Conservation (phyloP, 2,888 invertebrate genomes). For the Rhagonycha lutea region DNA sequence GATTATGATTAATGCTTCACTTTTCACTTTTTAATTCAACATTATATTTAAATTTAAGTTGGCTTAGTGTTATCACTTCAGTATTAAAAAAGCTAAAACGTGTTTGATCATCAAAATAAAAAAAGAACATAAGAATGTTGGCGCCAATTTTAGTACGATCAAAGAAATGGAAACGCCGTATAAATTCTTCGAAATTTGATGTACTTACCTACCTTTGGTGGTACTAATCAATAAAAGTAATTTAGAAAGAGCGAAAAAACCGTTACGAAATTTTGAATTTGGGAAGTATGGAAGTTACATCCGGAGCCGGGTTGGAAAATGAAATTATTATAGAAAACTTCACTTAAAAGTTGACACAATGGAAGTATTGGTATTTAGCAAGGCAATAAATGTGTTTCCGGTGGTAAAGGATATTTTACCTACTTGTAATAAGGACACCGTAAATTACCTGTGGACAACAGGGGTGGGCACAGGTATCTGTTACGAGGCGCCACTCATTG, state of each 20-base stretch:
- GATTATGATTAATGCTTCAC: conserved; percentile 16
- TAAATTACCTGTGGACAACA: conserved; percentile 21
- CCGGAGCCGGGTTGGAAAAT: not conserved
- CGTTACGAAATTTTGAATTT: not conserved
- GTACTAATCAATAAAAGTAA: not conserved
- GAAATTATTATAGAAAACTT: not conserved
- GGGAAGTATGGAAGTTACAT: not conserved
- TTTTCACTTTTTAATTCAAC: conserved; percentile 9
- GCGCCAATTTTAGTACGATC: conserved; percentile 9
- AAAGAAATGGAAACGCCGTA: conserved; percentile 1
- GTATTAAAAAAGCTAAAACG: conserved; percentile 4
- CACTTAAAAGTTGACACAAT: not conserved
- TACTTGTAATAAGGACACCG: conserved; percentile 6
- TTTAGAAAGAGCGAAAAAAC: not conserved
- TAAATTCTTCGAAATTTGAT: not conserved
- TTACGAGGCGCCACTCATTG: conserved; percentile 25
- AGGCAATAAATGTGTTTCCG: conserved; percentile 20
- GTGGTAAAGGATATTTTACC: conserved; percentile 21
- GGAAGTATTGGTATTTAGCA: not conserved
- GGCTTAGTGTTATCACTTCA: conserved; percentile 2
- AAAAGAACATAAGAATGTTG: conserved; percentile 9
- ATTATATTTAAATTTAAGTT: conserved; percentile 6
- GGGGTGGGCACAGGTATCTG: conserved; percentile 17
- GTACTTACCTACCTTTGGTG: not conserved
- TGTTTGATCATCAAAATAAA: conserved; percentile 6